phyloP scores from a whole-genome alignment of 1,140 invertebrate species.

The Euschistus heros region DNA sequence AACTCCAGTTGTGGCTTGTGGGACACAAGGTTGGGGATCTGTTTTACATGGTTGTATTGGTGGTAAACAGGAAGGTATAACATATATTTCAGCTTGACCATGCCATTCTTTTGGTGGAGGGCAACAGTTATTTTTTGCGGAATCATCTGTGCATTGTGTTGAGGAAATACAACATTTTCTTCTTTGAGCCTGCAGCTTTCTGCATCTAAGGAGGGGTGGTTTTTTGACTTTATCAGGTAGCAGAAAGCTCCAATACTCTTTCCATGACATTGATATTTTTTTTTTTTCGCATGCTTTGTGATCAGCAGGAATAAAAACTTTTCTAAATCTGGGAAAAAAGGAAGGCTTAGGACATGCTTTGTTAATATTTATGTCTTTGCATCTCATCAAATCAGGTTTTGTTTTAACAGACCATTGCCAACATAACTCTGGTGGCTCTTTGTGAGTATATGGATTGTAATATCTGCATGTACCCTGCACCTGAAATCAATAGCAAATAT shows the following conservation, averaged over 20 bases:
- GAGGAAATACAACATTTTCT: not conserved
- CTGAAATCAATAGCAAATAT: too few species aligned
- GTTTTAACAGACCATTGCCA: conserved; percentile 3
- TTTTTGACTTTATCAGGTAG: not conserved
- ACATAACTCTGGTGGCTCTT: not conserved
- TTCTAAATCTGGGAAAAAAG: conserved; percentile 9
- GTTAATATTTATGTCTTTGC: not conserved
- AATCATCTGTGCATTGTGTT: not conserved
- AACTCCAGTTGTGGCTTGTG: not conserved
- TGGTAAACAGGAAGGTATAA: not conserved
- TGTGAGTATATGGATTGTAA: too few species aligned
- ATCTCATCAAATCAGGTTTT: not conserved
- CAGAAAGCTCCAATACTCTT: conserved; percentile 10
- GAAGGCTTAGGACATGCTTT: not conserved
- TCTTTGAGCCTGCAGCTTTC: not conserved
- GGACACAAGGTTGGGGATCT: not conserved
- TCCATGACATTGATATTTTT: not conserved
- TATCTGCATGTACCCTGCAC: too few species aligned
- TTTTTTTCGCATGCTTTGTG: not conserved
- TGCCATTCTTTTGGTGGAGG: conserved; percentile 3
- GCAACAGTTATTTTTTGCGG: not conserved
- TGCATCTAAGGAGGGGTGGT: not conserved
- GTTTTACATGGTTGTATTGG: too few species aligned
- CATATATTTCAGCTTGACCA: not conserved
- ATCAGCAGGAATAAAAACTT: not conserved